These are phyloP conservation scores for Echinops telfairi DNA, from an alignment of 2,113 vertebrate genomes.

Conservation along the genomic window DNA sequence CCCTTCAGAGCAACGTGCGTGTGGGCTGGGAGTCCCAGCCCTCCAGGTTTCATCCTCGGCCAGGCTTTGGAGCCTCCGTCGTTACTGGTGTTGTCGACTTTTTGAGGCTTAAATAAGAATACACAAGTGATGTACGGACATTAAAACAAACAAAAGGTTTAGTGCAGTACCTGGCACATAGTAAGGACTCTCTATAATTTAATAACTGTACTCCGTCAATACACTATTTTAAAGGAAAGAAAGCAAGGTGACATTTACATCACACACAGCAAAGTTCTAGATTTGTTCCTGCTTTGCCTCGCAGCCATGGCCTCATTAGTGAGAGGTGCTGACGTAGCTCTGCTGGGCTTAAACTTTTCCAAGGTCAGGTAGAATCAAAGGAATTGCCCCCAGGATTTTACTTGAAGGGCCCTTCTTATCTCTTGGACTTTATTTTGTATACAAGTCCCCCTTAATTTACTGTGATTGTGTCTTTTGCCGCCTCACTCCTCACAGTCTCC, in stretches of 20 bases:
- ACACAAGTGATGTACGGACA: not conserved
- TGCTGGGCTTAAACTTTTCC: not conserved
- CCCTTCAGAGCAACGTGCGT: conserved; percentile 11
- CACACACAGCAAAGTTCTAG: not conserved
- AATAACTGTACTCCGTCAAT: not conserved
- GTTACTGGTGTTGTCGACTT: not conserved
- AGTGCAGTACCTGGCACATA: not conserved
- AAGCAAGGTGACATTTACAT: not conserved
- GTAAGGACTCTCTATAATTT: not conserved
- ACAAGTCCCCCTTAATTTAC: not conserved
- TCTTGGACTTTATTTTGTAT: not conserved
- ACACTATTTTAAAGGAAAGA: not conserved
- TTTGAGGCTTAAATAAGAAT: conserved; percentile 32
- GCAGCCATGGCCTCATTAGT: not conserved
- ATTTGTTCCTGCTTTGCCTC: not conserved
- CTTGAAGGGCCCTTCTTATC: too few species aligned
- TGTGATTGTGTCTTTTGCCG: not conserved
- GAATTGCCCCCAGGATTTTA: not conserved
- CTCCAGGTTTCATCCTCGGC: not conserved
- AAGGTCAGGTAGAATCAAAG: not conserved
- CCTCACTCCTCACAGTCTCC: not conserved
- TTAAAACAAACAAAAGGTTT: not conserved
- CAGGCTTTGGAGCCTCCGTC: not conserved
- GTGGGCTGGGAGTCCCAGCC: not conserved
- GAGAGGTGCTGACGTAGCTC: not conserved